Conservation (phyloP, 2,797 vertebrate genomes). For the Phoxinus dragarum region DNA sequence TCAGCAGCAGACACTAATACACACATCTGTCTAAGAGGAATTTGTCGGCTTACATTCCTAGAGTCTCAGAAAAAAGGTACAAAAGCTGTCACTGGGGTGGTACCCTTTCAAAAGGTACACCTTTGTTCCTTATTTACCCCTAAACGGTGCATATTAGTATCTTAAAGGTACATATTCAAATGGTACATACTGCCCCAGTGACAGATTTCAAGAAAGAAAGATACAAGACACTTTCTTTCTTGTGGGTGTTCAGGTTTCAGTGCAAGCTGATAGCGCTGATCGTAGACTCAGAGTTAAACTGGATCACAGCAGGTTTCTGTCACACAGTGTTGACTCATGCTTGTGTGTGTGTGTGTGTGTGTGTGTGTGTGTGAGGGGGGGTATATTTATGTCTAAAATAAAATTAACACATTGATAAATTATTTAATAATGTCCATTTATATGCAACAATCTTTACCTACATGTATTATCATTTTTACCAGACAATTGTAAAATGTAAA, state of each 20-base stretch:
- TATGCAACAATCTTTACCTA: background rate
- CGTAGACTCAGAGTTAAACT: slow-evolving; percentile 55
- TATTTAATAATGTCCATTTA: background rate
- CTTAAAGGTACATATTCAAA: background rate
- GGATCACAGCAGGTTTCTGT: slow-evolving; percentile 50
- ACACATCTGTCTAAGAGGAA: slow-evolving; percentile 44
- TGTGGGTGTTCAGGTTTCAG: slow-evolving; percentile 76
- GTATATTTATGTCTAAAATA: no score
- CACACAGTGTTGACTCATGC: slow-evolving; percentile 22
- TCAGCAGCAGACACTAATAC: slow-evolving; percentile 10
- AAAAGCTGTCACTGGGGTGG: background rate
- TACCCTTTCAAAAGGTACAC: background rate
- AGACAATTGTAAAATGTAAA: background rate
- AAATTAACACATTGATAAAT: background rate
- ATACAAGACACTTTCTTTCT: background rate
- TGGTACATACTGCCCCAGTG: background rate
- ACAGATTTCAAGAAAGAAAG: no score
- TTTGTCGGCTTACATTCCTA: slow-evolving; percentile 64
- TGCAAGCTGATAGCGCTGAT: slow-evolving; percentile 74
- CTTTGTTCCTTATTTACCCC: background rate
- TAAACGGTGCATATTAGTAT: background rate
- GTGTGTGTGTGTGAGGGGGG: background rate
- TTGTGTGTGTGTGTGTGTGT: slow-evolving; percentile 25
- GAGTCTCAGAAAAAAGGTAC: background rate
- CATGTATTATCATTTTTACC: background rate